These are phyloP conservation scores for Turdus rufiventris DNA, from an alignment of 2,113 vertebrate species.

Conservation along the genomic window DNA sequence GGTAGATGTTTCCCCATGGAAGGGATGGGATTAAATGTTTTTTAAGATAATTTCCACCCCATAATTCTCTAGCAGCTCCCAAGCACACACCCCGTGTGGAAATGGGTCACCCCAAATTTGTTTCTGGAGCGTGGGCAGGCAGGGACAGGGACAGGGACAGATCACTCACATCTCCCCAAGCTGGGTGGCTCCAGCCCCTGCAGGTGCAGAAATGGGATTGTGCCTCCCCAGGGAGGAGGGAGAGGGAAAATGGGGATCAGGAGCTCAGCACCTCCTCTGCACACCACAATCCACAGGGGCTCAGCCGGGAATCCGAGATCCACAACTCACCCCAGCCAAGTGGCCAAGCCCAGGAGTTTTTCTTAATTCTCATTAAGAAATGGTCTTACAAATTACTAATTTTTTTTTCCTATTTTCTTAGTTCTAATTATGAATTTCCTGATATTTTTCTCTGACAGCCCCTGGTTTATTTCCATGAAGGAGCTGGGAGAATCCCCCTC, in stretches of 20 bases:
- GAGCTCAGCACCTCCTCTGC: not conserved
- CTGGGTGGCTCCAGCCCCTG: not conserved
- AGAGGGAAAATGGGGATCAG: not conserved
- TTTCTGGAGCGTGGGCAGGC: no score
- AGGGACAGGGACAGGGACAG: no score
- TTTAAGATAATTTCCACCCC: not conserved
- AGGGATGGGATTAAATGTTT: no score
- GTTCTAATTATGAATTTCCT: no score
- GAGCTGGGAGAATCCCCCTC: not conserved
- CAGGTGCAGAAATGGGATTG: not conserved
- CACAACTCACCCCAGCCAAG: not conserved
- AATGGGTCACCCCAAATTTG: no score
- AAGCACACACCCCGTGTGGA: rapidly evolving
- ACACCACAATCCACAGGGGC: not conserved
- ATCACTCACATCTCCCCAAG: not conserved
- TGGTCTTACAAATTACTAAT: not conserved
- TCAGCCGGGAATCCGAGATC: not conserved
- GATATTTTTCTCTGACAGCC: not conserved
- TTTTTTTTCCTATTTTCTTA: not conserved
- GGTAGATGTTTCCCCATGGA: not conserved
- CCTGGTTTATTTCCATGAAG: not conserved
- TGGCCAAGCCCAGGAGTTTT: not conserved
- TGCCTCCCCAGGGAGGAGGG: not conserved
- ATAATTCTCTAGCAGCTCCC: no score
- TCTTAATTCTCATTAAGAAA: no score